phyloP scores from a whole-genome alignment of 2,888 invertebrate genomes.

The Ichneumoninae sp. region DNA sequence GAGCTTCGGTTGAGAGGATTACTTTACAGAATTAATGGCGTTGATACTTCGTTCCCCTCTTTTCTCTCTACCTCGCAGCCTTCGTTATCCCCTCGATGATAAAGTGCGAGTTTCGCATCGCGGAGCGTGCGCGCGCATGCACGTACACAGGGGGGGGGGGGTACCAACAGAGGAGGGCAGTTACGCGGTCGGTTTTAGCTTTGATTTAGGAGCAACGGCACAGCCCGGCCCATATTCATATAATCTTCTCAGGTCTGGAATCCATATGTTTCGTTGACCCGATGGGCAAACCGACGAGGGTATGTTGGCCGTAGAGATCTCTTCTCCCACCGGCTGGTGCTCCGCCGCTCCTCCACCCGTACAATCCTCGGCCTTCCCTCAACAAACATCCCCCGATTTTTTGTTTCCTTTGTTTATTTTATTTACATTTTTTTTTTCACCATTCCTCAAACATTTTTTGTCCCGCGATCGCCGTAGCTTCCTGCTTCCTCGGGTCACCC shows the following conservation, averaged over 20 bases:
- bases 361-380: constrained; percentile 48
- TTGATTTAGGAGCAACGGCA: constrained; percentile 75
- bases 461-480: constrained; percentile 36
- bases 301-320: constrained; percentile 63
- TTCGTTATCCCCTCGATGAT: constrained; percentile 73
- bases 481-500: constrained; percentile 27
- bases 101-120: constrained; percentile 70
- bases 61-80: constrained; percentile 61
- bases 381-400: constrained; percentile 44
- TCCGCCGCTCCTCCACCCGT: constrained; percentile 34
- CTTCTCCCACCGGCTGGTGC: constrained; percentile 46
- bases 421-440: neutral
- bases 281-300: constrained; percentile 54
- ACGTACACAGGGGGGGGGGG: neutral
- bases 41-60: constrained; percentile 5
- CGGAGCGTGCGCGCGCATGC: neutral
- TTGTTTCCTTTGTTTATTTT: constrained; percentile 25
- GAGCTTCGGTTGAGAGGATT: constrained; percentile 18
- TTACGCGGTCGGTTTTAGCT: constrained; percentile 70
- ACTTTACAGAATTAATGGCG: constrained; percentile 5
- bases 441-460: constrained; percentile 40
- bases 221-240: constrained; percentile 74
- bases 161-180: constrained; percentile 20
- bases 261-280: constrained; percentile 76
- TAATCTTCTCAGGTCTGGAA: constrained; percentile 76